These are phyloP conservation scores for Phalacrocorax pelagicus DNA, from an alignment of 2,113 vertebrate genomes.

Conservation along the genomic window DNA sequence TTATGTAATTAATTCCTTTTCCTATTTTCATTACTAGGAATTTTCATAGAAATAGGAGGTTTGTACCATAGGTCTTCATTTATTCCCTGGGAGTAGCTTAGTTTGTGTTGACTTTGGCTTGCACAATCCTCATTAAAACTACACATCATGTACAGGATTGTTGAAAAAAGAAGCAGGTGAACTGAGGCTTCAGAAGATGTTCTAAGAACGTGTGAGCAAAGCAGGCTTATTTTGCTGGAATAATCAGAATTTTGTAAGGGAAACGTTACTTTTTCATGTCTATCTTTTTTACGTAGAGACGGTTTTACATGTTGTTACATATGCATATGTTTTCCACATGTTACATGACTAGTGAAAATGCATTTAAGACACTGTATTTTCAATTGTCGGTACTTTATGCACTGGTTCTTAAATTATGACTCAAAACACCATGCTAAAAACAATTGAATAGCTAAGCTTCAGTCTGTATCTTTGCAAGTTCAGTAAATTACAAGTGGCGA, in stretches of 20 bases:
- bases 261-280: background rate
- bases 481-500: background rate
- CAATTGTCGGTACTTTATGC: background rate
- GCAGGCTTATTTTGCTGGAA: background rate
- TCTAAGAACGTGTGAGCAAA: background rate
- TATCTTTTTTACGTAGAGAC: background rate
- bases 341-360: background rate
- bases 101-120: background rate
- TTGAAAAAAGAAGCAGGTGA: background rate
- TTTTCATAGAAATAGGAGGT: background rate
- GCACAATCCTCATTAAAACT: background rate
- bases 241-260: background rate
- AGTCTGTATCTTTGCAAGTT: background rate
- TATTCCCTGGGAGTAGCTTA: background rate
- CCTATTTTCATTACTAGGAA: background rate
- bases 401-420: background rate
- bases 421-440: background rate
- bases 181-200: background rate
- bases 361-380: background rate
- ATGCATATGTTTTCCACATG: background rate
- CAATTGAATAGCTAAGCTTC: background rate
- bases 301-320: background rate
- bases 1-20: background rate
- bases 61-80: background rate
- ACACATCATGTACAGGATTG: background rate